phyloP scores from a whole-genome alignment of 2,113 vertebrate genomes.

The Sinosuthora webbiana region DNA sequence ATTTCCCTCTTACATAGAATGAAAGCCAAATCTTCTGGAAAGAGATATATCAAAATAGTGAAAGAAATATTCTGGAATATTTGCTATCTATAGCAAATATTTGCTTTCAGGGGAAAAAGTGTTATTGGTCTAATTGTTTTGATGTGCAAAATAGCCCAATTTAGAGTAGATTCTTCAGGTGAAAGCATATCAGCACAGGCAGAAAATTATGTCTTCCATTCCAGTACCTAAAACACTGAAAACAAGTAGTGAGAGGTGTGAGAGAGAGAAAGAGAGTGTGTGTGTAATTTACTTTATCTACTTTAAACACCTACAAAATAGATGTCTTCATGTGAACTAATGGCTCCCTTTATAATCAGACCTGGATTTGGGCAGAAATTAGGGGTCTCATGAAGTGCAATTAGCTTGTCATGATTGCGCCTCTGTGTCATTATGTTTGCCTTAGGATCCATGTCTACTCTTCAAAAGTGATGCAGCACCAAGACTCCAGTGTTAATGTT shows the following conservation, averaged over 20 bases:
- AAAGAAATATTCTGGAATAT: not conserved
- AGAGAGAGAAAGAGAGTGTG: not conserved
- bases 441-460: not conserved
- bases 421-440: not conserved
- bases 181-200: not conserved
- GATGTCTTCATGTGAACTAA: not conserved
- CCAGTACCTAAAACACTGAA: not conserved
- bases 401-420: not conserved
- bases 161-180: not conserved
- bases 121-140: not conserved
- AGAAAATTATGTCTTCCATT: not conserved
- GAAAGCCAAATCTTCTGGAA: not conserved
- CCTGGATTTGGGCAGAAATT: not conserved
- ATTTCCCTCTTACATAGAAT: not conserved
- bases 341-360: not conserved
- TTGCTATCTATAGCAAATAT: not conserved
- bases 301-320: not conserved
- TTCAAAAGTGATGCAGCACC: not conserved
- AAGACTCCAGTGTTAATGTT: not conserved
- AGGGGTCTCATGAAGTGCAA: not conserved
- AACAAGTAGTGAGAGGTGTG: not conserved
- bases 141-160: rapidly evolving
- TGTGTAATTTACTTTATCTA: not conserved
- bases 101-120: not conserved
- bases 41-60: not conserved